Evolutionary conservation across 2,888 invertebrate species (phyloP).

Genomic region (Cybosia mesomella): DNA sequence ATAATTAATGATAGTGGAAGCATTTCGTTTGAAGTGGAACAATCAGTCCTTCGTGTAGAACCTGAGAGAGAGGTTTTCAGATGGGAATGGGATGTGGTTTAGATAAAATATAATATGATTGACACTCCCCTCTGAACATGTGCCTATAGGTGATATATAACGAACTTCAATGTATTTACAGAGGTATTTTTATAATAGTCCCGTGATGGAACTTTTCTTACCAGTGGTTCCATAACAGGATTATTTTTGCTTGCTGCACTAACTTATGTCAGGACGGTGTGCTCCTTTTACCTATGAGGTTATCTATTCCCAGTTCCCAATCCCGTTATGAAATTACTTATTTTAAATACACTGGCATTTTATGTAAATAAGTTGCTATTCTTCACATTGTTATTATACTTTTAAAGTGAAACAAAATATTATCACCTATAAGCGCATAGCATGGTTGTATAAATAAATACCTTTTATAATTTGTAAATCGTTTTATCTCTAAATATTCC

Average conservation of each 20-base stretch:
- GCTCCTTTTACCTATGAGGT: not conserved
- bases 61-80: slow-evolving; percentile 22
- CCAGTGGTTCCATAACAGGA: not conserved
- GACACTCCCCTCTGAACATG: slow-evolving; percentile 23
- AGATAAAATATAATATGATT: slow-evolving; percentile 24
- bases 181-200: not conserved
- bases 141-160: slow-evolving; percentile 3
- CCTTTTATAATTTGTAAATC: slow-evolving; percentile 66
- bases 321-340: not conserved
- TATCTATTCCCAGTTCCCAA: not conserved
- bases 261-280: not conserved
- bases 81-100: slow-evolving; percentile 25
- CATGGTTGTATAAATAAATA: slow-evolving; percentile 54
- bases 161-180: not conserved
- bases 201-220: not conserved
- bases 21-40: slow-evolving; percentile 29
- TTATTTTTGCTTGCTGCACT: not conserved
- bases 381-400: slow-evolving; percentile 1
- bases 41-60: slow-evolving; percentile 27
- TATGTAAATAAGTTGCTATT: slow-evolving; percentile 21
- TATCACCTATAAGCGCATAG: slow-evolving; percentile 28
- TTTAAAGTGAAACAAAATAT: slow-evolving; percentile 12
- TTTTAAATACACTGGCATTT: slow-evolving; percentile 9
- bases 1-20: slow-evolving; percentile 19
- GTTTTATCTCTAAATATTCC: slow-evolving; percentile 58